Conservation (phyloP, 2,797 vertebrate species). For the Intellagama lesueurii region DNA sequence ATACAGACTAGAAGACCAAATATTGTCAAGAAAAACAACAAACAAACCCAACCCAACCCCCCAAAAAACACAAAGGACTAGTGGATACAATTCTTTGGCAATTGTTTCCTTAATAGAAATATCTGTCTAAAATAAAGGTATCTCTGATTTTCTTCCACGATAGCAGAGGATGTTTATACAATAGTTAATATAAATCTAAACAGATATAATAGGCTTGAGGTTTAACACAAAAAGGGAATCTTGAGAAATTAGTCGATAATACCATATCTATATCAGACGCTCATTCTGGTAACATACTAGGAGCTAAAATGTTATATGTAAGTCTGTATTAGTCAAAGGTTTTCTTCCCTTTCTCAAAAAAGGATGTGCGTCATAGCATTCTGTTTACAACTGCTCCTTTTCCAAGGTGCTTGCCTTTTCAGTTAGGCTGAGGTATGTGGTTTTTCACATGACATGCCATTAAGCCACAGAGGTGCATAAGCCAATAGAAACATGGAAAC, state of each 20-base stretch:
- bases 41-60: too few species aligned
- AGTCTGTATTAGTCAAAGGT: constrained; percentile 20
- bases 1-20: not conserved
- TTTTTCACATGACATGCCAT: constrained; percentile 62
- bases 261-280: constrained; percentile 58
- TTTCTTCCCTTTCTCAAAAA: constrained; percentile 16
- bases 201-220: not conserved
- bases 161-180: not conserved
- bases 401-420: constrained; percentile 56
- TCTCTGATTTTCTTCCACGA: not conserved
- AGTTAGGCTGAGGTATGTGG: constrained; percentile 54
- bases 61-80: not conserved
- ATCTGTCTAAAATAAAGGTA: constrained; percentile 9
- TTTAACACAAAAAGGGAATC: constrained; percentile 12
- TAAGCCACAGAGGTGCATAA: constrained; percentile 70
- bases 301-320: not conserved
- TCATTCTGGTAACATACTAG: constrained; percentile 4
- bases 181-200: not conserved
- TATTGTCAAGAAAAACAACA: not conserved
- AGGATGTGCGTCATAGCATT: constrained; percentile 61
- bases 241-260: constrained; percentile 31
- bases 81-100: not conserved
- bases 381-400: constrained; percentile 69
- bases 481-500: constrained; percentile 60
- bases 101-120: constrained; percentile 4